phyloP scores from a whole-genome alignment of 2,888 invertebrate species.

The Hanleya hanleyi region DNA sequence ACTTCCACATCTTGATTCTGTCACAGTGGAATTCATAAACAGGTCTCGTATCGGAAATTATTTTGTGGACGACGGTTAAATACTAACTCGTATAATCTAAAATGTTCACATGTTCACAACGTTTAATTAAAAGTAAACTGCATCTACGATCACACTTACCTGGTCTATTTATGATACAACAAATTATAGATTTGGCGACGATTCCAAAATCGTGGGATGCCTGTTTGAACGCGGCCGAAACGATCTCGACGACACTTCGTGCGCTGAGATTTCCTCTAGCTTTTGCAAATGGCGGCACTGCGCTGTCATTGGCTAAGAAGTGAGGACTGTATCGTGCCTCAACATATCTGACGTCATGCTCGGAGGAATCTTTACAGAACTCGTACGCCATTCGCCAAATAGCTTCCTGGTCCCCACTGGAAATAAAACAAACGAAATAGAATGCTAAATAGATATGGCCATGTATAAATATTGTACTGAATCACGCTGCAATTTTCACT shows the following conservation, averaged over 20 bases:
- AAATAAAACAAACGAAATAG: slow-evolving; percentile 24
- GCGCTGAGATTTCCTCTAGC: slow-evolving; percentile 54
- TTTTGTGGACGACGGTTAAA: too few relatives aligned
- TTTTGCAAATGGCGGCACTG: slow-evolving; percentile 38
- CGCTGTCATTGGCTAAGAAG: slow-evolving; percentile 60
- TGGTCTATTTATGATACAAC: slow-evolving; percentile 73
- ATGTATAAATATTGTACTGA: too few relatives aligned
- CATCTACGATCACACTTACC: too few relatives aligned
- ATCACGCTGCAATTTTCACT: too few relatives aligned
- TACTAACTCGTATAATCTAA: too few relatives aligned
- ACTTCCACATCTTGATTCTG: too few relatives aligned
- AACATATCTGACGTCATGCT: slow-evolving; percentile 75
- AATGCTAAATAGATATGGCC: too few relatives aligned
- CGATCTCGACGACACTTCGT: slow-evolving; percentile 72
- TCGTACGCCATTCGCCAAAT: slow-evolving; percentile 77
- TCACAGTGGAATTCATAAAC: too few relatives aligned
- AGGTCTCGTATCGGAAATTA: too few relatives aligned
- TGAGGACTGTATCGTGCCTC: slow-evolving; percentile 77
- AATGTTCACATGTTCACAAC: too few relatives aligned
- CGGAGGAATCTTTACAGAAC: slow-evolving; percentile 76
- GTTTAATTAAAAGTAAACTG: too few relatives aligned
- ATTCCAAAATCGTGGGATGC: slow-evolving; percentile 75
- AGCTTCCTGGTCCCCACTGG: slow-evolving; percentile 75
- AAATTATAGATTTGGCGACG: slow-evolving; percentile 75
- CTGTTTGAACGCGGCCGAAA: slow-evolving; percentile 72